A percentile compares a stretch with the other conserved stretches of the same genome.
Conservation (phyloP, 2,113 vertebrate species). For the Leptobrachium leishanense region DNA sequence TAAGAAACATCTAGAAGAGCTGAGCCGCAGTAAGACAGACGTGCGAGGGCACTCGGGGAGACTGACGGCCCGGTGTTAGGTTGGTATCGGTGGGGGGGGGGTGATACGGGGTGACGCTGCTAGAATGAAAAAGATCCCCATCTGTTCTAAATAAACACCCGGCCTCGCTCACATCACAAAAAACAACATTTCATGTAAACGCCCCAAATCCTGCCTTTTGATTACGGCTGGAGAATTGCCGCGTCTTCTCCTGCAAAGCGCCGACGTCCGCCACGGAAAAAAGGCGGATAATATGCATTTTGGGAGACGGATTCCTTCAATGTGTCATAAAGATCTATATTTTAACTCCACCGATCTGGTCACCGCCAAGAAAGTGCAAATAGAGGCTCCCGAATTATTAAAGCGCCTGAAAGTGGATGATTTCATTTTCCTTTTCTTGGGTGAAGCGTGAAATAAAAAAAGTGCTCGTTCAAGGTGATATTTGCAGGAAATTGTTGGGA, state of each 20-base stretch:
- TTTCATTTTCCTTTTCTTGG: no score
- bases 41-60: not conserved
- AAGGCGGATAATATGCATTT: conserved; percentile 32
- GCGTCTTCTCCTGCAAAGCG: conserved; percentile 5
- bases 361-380: not conserved
- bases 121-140: not conserved
- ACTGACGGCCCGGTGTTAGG: not conserved
- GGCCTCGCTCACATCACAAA: not conserved
- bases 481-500: not conserved
- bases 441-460: not conserved
- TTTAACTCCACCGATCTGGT: conserved; percentile 12
- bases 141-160: conserved; percentile 6
- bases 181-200: not conserved
- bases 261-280: conserved; percentile 20
- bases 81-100: not conserved
- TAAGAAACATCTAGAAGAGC: not conserved
- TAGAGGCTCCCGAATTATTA: conserved; percentile 5
- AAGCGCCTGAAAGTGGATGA: conserved; percentile 10
- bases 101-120: not conserved
- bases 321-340: conserved; percentile 20
- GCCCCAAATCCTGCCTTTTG: conserved; percentile 15
- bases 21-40: not conserved
- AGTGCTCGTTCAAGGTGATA: not conserved
- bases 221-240: conserved; percentile 28
- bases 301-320: not conserved